Evolutionary conservation across 2,797 vertebrate species (phyloP).

Genomic region (Benthosema pterotum): DNA sequence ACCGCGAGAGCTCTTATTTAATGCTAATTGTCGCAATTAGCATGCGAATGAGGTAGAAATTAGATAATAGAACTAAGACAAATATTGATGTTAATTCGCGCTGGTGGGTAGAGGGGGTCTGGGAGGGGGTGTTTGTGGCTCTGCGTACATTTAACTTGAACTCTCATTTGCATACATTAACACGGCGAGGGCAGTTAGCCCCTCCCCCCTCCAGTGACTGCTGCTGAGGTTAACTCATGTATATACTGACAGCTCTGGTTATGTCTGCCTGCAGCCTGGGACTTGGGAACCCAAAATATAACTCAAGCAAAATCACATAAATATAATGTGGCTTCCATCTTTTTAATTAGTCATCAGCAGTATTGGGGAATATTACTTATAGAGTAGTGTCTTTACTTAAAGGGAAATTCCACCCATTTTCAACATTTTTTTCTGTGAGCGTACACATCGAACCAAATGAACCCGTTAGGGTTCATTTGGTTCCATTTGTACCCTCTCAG

Average conservation of each 20-base stretch:
- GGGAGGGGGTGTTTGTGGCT: slow-evolving; percentile 3
- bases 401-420: too few species aligned
- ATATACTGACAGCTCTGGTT: slow-evolving; percentile 24
- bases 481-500: too few species aligned
- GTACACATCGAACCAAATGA: too few species aligned
- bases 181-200: slow-evolving; percentile 61
- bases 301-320: too few species aligned
- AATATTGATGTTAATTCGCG: slow-evolving; percentile 82
- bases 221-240: slow-evolving; percentile 56
- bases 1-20: slow-evolving; percentile 86
- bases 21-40: slow-evolving; percentile 93
- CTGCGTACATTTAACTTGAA: slow-evolving; percentile 62
- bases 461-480: too few species aligned
- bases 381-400: too few species aligned
- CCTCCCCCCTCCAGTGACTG: slow-evolving; percentile 29
- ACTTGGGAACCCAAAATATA: too few species aligned
- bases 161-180: slow-evolving; percentile 79
- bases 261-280: too few species aligned
- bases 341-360: too few species aligned
- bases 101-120: slow-evolving; percentile 45
- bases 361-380: too few species aligned
- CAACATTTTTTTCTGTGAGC: too few species aligned
- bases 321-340: too few species aligned
- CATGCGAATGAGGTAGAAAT: slow-evolving; percentile 88
- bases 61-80: slow-evolving; percentile 84